phyloP scores from a whole-genome alignment of 2,888 invertebrate species.

The Drosophila mettleri region DNA sequence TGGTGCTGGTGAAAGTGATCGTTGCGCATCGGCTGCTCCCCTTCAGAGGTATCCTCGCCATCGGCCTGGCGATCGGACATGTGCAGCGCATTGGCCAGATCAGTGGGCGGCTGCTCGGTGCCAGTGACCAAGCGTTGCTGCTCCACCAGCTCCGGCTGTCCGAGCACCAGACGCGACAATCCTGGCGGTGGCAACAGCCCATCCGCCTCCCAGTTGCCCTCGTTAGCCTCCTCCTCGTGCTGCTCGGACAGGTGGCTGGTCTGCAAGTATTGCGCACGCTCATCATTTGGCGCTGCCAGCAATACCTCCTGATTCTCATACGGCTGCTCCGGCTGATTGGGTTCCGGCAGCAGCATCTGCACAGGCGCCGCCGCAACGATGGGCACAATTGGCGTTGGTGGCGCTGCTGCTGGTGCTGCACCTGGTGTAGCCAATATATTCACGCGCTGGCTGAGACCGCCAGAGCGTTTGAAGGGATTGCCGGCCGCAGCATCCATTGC shows the following conservation, averaged over 20 bases:
- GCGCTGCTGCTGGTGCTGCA: conserved; percentile 26
- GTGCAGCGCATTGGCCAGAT: conserved; percentile 78
- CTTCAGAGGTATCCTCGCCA: conserved; percentile 84
- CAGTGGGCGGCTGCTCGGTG: conserved; percentile 86
- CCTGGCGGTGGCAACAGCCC: conserved; percentile 87
- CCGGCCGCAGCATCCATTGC: conserved; percentile 31
- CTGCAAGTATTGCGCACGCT: conserved; percentile 91
- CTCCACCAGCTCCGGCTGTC: conserved; percentile 87
- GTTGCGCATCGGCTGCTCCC: conserved; percentile 45
- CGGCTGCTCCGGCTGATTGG: conserved; percentile 86
- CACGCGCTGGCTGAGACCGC: conserved; percentile 75
- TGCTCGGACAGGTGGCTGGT: conserved; percentile 90
- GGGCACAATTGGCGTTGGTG: conserved; percentile 15
- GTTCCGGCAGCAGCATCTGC: conserved; percentile 30
- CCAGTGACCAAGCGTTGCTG: conserved; percentile 78
- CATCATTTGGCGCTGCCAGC: conserved; percentile 86
- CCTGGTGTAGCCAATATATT: conserved; percentile 85
- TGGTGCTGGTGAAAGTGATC: conserved; percentile 39
- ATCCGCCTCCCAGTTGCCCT: conserved; percentile 83
- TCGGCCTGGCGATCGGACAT: conserved; percentile 85
- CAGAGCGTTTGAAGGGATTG: conserved; percentile 83
- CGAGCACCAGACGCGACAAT: conserved; percentile 88
- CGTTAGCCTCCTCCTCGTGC: conserved; percentile 65
- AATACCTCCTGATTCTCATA: conserved; percentile 86
- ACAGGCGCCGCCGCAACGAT: conserved; percentile 12